Conservation (phyloP, 2,797 vertebrate species). For the Gobio occitaniae region DNA sequence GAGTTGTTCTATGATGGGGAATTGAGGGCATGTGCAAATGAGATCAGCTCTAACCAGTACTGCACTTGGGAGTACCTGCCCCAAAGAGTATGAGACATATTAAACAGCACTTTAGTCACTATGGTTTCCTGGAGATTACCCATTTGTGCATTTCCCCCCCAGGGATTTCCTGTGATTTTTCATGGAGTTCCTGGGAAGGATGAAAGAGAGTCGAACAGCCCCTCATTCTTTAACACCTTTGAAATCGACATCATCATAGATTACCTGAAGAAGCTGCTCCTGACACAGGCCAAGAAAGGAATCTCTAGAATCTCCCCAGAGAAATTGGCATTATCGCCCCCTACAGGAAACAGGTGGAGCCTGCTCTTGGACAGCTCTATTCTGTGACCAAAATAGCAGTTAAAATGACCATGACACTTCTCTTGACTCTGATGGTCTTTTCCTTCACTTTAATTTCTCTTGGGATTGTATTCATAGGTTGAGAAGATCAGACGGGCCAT, state of each 20-base stretch:
- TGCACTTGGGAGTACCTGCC: slow-evolving; percentile 87
- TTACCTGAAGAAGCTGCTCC: slow-evolving; percentile 86
- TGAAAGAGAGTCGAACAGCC: slow-evolving; percentile 84
- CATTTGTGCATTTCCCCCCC: background rate
- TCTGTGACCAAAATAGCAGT: background rate
- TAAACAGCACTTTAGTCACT: background rate
- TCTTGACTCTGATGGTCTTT: background rate
- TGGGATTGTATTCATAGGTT: slow-evolving; percentile 76
- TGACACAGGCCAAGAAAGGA: slow-evolving; percentile 77
- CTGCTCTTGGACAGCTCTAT: background rate
- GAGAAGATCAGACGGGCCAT: slow-evolving; percentile 89
- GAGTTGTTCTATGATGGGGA: slow-evolving; percentile 89
- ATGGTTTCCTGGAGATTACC: background rate
- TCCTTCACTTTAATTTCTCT: background rate
- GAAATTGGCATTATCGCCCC: slow-evolving; percentile 93
- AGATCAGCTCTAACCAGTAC: slow-evolving; percentile 74
- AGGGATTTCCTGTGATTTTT: slow-evolving; percentile 94
- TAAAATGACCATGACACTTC: too few species aligned
- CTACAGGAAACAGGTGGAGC: slow-evolving; percentile 92
- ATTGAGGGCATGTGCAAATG: slow-evolving; percentile 75
- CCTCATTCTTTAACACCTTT: slow-evolving; percentile 90
- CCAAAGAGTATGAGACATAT: slow-evolving; percentile 70
- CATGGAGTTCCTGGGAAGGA: slow-evolving; percentile 86
- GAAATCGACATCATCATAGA: slow-evolving; percentile 85
- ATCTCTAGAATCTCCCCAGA: slow-evolving; percentile 70